Evolutionary conservation across 2,797 vertebrate genomes (phyloP).

Genomic region (Rhinoraja longicauda): DNA sequence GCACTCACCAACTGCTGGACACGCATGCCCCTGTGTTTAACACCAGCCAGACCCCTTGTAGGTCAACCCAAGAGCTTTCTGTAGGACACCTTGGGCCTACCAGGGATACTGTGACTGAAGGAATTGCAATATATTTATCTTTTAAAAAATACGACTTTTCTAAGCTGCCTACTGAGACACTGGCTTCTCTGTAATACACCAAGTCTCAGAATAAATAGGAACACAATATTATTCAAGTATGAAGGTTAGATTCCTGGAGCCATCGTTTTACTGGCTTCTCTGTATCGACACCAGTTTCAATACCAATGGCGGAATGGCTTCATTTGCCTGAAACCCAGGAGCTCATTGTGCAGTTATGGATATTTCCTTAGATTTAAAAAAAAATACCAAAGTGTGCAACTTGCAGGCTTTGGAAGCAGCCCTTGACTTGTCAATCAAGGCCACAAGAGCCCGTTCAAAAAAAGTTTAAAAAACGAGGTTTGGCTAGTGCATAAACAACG

Average conservation of each 20-base stretch:
- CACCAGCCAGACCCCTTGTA: slow-evolving; percentile 63
- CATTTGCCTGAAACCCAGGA: slow-evolving; percentile 51
- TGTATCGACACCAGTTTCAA: slow-evolving; percentile 76
- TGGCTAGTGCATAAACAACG: slow-evolving; percentile 63
- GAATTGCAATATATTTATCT: slow-evolving; percentile 46
- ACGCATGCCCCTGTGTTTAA: slow-evolving; percentile 50
- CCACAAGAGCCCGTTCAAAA: slow-evolving; percentile 62
- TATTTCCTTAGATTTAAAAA: slow-evolving; percentile 50
- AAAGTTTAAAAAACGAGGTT: slow-evolving; percentile 52
- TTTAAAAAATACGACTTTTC: slow-evolving; percentile 43
- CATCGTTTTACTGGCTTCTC: slow-evolving; percentile 66
- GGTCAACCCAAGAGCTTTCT: slow-evolving; percentile 76
- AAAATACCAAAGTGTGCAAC: slow-evolving; percentile 63
- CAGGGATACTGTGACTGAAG: slow-evolving; percentile 64
- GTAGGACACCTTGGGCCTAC: slow-evolving; percentile 74
- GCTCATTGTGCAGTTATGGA: slow-evolving; percentile 58
- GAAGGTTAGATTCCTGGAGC: slow-evolving; percentile 53
- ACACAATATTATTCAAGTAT: slow-evolving; percentile 72
- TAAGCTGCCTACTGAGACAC: slow-evolving; percentile 74
- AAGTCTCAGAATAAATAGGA: slow-evolving; percentile 77
- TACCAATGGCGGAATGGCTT: slow-evolving; percentile 48
- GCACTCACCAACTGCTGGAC: slow-evolving; percentile 12
- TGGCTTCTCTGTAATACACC: slow-evolving; percentile 86
- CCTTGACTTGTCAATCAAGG: slow-evolving; percentile 75
- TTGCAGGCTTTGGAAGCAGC: slow-evolving; percentile 68